Percentiles rank a stretch among this genome's conserved stretches.
phyloP scores from a whole-genome alignment of 2,797 vertebrate genomes.

The Halcyon chelicuti region DNA sequence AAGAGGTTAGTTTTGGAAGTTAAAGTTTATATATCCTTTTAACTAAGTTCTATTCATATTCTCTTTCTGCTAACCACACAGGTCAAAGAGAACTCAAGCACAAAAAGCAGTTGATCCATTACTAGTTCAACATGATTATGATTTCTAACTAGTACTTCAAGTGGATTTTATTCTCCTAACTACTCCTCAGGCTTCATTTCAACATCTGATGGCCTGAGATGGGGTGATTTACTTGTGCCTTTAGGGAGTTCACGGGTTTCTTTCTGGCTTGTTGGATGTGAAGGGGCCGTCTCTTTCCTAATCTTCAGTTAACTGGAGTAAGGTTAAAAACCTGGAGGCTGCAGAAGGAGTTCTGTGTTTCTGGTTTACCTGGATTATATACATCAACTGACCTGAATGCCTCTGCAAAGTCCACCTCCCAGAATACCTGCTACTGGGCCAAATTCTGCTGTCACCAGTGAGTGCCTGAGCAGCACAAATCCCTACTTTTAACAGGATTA shows the following conservation, averaged over 20 bases:
- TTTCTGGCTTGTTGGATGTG: background rate
- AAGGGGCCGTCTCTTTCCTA: background rate
- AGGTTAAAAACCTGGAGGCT: background rate
- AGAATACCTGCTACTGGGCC: background rate
- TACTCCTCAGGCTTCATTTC: slow-evolving; percentile 14
- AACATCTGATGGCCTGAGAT: background rate
- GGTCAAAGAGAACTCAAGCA: background rate
- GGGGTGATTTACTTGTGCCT: background rate
- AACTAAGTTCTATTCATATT: background rate
- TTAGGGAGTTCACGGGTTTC: background rate
- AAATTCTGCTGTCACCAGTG: background rate
- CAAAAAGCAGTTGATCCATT: slow-evolving; percentile 4
- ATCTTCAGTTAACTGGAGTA: background rate
- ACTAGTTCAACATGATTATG: background rate
- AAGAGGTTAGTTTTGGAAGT: background rate
- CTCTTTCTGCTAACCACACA: background rate
- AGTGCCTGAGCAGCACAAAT: background rate
- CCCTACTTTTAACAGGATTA: background rate
- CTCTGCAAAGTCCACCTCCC: background rate
- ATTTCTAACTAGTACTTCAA: slow-evolving; percentile 32
- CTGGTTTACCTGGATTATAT: background rate
- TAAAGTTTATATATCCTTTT: background rate
- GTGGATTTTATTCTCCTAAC: slow-evolving; percentile 13
- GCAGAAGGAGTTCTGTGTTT: background rate
- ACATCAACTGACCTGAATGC: background rate